Conservation (phyloP, 1,140 invertebrate species). For the Drosophila azteca region DNA sequence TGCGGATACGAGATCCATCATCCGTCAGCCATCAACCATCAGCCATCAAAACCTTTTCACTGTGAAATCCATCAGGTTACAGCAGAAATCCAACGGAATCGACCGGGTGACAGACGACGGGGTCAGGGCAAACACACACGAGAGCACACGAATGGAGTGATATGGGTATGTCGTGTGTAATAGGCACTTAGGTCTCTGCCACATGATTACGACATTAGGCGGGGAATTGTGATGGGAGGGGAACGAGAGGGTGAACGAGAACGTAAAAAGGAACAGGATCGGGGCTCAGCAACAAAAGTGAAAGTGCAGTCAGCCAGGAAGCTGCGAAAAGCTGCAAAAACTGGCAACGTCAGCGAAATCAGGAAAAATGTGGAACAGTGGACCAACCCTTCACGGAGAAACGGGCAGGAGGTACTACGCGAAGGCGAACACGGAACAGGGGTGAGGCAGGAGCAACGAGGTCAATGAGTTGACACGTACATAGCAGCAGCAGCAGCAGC, state of each 20-base stretch:
- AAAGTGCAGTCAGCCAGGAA: slow-evolving; percentile 21
- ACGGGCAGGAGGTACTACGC: background rate
- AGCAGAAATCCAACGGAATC: slow-evolving; percentile 25
- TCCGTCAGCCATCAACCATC: slow-evolving; percentile 1
- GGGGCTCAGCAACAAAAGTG: slow-evolving; percentile 17
- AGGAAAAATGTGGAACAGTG: slow-evolving; percentile 24
- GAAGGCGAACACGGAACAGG: slow-evolving; percentile 22
- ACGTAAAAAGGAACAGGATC: background rate
- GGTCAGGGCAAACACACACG: slow-evolving; percentile 19
- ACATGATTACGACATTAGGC: slow-evolving; percentile 60
- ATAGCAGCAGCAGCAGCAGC: slow-evolving; percentile 14
- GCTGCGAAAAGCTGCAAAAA: slow-evolving; percentile 12
- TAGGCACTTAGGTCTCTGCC: slow-evolving; percentile 54
- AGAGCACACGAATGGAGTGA: slow-evolving; percentile 3
- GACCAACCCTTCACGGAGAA: too few relatives aligned
- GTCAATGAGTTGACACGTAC: slow-evolving; percentile 64
- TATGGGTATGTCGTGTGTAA: slow-evolving; percentile 34
- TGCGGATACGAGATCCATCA: slow-evolving; percentile 19
- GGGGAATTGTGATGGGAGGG: slow-evolving; percentile 21
- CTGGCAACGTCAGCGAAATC: slow-evolving; percentile 43
- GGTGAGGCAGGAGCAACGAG: slow-evolving; percentile 46
- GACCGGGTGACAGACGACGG: slow-evolving; percentile 10
- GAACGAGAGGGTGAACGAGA: background rate
- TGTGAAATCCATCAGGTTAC: slow-evolving; percentile 46
- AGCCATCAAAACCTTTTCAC: slow-evolving; percentile 40